Evolutionary conservation across 1,140 invertebrate species (phyloP).

Genomic region (Trypoxylus dichotomus): DNA sequence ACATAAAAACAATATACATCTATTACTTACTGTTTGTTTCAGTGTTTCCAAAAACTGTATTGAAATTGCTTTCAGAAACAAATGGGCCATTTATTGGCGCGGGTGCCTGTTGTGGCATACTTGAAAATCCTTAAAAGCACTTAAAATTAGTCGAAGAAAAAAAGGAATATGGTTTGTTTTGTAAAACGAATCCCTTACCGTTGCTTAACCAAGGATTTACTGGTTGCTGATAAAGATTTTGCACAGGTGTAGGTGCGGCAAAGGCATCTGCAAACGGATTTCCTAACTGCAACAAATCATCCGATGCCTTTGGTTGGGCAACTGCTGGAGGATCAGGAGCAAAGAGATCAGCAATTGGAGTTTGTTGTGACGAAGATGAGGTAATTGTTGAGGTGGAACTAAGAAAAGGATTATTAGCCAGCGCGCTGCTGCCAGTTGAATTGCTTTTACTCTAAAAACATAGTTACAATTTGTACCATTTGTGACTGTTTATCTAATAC

Average conservation of each 20-base stretch:
- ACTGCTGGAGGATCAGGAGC: constrained; percentile 57
- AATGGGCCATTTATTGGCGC: constrained; percentile 66
- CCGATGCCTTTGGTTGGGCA: constrained; percentile 70
- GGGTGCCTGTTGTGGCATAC: constrained; percentile 46
- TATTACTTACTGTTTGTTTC: constrained; percentile 69
- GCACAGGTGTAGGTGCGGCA: constrained; percentile 55
- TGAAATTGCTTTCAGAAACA: constrained; percentile 83
- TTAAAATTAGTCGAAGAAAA: not conserved
- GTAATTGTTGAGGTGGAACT: constrained; percentile 58
- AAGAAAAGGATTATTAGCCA: constrained; percentile 81
- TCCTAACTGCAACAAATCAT: constrained; percentile 84
- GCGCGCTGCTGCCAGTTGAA: constrained; percentile 61
- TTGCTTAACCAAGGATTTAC: constrained; percentile 72
- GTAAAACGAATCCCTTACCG: constrained; percentile 51
- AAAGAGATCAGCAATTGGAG: constrained; percentile 78
- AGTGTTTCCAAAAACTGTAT: constrained; percentile 79
- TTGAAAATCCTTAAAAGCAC: constrained; percentile 3
- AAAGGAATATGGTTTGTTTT: not conserved
- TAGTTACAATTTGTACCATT: not conserved
- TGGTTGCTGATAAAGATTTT: constrained; percentile 52
- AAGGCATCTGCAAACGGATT: constrained; percentile 93
- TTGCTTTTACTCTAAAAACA: constrained; percentile 17
- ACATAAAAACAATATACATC: constrained; percentile 20
- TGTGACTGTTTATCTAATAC: not conserved
- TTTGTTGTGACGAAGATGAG: constrained; percentile 53